Percentiles rank a stretch among this genome's conserved stretches.
These are phyloP conservation scores for Drosophila phalerata DNA, from an alignment of 2,888 invertebrate species.

Conservation along the genomic window DNA sequence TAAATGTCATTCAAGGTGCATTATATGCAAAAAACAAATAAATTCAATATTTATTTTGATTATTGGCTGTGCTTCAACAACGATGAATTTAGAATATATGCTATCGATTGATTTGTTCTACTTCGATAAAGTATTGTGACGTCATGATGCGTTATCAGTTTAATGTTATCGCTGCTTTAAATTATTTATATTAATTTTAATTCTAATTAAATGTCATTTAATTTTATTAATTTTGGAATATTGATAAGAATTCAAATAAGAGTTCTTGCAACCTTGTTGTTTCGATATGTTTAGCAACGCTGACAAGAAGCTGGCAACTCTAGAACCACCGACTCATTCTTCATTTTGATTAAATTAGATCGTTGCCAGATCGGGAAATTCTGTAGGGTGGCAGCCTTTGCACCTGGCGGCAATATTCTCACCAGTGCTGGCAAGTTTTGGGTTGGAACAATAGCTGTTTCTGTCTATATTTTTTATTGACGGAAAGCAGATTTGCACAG, in stretches of 20 bases:
- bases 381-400: no score
- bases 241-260: not conserved
- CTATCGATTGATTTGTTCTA: slow-evolving; percentile 32
- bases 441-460: no score
- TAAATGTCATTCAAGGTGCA: slow-evolving; percentile 41
- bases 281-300: slow-evolving; percentile 1
- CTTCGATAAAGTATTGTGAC: slow-evolving; percentile 5
- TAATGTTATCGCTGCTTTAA: not conserved
- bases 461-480: no score
- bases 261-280: not conserved
- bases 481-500: no score
- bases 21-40: slow-evolving; percentile 29
- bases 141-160: not conserved
- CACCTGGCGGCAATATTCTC: no score
- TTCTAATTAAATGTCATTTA: not conserved
- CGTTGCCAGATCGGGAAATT: no score
- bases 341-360: no score
- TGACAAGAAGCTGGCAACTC: not conserved
- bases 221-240: not conserved
- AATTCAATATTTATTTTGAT: slow-evolving; percentile 14
- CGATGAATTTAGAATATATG: slow-evolving; percentile 13
- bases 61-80: slow-evolving; percentile 5
- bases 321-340: slow-evolving; percentile 57
- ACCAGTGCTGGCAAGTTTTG: no score
- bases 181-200: not conserved